A percentile compares a stretch with the other conserved stretches of the same genome.
Conservation (phyloP, 2,888 invertebrate genomes). For the Hedya salicella region DNA sequence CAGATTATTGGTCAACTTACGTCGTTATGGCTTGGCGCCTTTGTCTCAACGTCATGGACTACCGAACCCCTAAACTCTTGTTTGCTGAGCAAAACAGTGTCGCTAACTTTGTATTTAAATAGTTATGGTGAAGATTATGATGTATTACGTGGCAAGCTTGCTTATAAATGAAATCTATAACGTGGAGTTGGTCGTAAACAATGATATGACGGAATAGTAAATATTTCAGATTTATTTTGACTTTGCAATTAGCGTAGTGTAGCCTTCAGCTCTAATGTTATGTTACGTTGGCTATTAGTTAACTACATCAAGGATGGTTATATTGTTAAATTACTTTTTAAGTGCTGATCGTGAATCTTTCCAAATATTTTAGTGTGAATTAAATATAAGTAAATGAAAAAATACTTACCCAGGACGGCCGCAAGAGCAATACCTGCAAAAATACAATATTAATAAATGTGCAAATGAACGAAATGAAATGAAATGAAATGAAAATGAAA, state of each 20-base stretch:
- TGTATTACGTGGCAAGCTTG: slow-evolving; percentile 23
- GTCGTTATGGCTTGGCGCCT: slow-evolving; percentile 4
- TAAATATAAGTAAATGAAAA: no score
- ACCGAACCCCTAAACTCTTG: slow-evolving; percentile 56
- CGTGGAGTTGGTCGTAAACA: neutral
- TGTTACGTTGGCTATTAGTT: no score
- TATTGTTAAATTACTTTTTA: no score
- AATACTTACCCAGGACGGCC: no score
- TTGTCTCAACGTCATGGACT: slow-evolving; percentile 68
- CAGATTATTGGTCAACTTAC: slow-evolving; percentile 40
- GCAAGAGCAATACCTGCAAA: no score
- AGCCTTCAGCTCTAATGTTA: no score
- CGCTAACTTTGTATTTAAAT: slow-evolving; percentile 52
- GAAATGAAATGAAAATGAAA: no score
- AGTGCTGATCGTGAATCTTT: no score
- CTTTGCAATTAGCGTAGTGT: neutral
- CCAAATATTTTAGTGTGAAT: no score
- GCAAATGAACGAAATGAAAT: no score
- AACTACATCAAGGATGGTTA: no score
- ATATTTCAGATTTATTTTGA: neutral
- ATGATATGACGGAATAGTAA: neutral
- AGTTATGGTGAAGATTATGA: slow-evolving; percentile 28
- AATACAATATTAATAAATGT: no score
- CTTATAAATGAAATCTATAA: slow-evolving; percentile 11
- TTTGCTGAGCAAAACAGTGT: slow-evolving; percentile 76